phyloP scores from a whole-genome alignment of 2,888 invertebrate species.

The Copidosoma aretas region DNA sequence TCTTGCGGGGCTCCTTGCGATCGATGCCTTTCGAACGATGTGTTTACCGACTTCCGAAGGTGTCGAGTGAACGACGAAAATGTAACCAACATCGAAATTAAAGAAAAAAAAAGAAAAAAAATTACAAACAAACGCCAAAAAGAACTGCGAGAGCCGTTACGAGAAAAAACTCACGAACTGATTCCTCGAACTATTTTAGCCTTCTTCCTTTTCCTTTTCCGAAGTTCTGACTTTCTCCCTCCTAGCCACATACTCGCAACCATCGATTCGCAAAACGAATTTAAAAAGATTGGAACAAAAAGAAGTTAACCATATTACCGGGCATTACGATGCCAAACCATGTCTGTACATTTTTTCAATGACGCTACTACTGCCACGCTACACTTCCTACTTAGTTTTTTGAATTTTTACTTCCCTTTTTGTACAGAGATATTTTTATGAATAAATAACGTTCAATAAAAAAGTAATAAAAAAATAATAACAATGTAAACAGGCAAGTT shows the following conservation, averaged over 20 bases:
- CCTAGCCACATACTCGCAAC: slow-evolving; percentile 28
- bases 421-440: slow-evolving; percentile 19
- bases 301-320: neutral
- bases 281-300: slow-evolving; percentile 22
- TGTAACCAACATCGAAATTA: neutral
- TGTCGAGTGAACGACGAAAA: slow-evolving; percentile 27
- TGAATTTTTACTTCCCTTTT: slow-evolving; percentile 16
- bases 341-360: slow-evolving; percentile 24
- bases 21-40: slow-evolving; percentile 34
- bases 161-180: too few relatives aligned
- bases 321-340: slow-evolving; percentile 7
- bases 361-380: slow-evolving; percentile 8
- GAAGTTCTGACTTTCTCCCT: slow-evolving; percentile 43
- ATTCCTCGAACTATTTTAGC: slow-evolving; percentile 17
- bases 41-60: slow-evolving; percentile 33
- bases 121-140: neutral
- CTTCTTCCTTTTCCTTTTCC: slow-evolving; percentile 40
- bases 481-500: neutral
- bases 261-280: slow-evolving; percentile 12
- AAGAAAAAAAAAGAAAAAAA: slow-evolving; percentile 5
- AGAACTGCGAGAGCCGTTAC: too few relatives aligned
- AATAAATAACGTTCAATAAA: slow-evolving; percentile 26
- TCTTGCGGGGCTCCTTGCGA: slow-evolving; percentile 28
- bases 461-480: neutral
- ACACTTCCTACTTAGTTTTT: slow-evolving; percentile 18